A percentile compares a stretch with the other conserved stretches of the same genome.
phyloP scores from a whole-genome alignment of 2,113 vertebrate genomes.

The Rhagologus leucostigma region DNA sequence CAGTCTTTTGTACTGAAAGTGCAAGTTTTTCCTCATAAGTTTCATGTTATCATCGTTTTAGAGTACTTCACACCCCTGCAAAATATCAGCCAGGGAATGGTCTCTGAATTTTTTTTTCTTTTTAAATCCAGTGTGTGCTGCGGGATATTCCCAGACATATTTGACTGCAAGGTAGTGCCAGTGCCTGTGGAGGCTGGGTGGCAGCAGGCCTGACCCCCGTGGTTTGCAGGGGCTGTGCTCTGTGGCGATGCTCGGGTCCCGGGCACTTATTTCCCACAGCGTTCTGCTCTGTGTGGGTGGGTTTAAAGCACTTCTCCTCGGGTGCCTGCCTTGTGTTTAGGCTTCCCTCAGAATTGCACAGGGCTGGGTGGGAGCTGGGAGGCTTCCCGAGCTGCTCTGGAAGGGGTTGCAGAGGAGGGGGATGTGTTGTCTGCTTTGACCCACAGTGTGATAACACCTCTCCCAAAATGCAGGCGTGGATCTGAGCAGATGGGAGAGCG shows the following conservation, averaged over 20 bases:
- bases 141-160: background rate
- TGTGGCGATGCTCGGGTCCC: background rate
- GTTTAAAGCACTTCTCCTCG: background rate
- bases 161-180: background rate
- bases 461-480: background rate
- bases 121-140: background rate
- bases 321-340: background rate
- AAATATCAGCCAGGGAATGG: background rate
- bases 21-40: background rate
- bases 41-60: background rate
- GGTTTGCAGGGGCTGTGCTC: background rate
- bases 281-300: accelerated
- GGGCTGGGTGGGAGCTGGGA: background rate
- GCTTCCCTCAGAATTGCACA: background rate
- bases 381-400: background rate
- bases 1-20: background rate
- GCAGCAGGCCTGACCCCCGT: background rate
- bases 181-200: background rate
- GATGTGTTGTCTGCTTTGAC: background rate
- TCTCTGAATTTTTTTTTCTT: background rate
- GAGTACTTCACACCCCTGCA: background rate
- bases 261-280: background rate
- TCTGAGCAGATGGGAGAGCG: background rate
- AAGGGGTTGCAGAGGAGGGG: background rate
- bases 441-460: no score